These are phyloP conservation scores for Anticlea derivata DNA, from an alignment of 2,888 invertebrate species.

Conservation along the genomic window DNA sequence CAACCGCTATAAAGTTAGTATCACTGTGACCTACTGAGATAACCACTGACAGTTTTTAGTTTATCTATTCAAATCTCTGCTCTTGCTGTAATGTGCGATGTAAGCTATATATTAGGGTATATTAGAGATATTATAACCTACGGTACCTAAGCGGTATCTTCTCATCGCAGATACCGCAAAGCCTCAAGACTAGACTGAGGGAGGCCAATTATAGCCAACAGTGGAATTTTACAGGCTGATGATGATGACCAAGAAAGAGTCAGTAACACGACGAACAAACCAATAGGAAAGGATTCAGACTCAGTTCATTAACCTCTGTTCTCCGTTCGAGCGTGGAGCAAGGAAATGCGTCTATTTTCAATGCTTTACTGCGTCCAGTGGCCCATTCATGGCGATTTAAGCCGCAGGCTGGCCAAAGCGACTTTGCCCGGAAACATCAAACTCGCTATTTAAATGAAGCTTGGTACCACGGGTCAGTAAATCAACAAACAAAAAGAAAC, in stretches of 20 bases:
- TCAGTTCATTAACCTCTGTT: conserved; percentile 33
- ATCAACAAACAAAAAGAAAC: no score
- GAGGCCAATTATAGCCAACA: no score
- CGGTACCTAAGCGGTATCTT: no score
- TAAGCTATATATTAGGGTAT: conserved; percentile 5
- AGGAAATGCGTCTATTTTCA: conserved; percentile 65
- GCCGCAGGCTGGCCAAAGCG: conserved; percentile 10
- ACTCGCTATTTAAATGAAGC: no score
- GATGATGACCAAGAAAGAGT: no score
- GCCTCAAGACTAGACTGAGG: no score
- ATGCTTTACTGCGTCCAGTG: conserved; percentile 61
- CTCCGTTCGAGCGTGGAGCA: conserved; percentile 31
- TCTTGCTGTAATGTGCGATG: neutral
- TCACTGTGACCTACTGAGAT: conserved; percentile 30
- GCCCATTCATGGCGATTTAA: conserved; percentile 65
- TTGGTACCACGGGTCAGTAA: no score
- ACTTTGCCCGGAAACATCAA: no score
- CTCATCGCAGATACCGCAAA: no score
- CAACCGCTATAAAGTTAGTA: conserved; percentile 19
- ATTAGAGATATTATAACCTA: no score
- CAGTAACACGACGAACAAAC: neutral
- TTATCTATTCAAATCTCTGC: conserved; percentile 18
- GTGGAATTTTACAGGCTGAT: no score
- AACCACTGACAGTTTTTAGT: conserved; percentile 19
- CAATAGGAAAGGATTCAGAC: conserved; percentile 8